These are phyloP conservation scores for Campoletis sonorensis DNA, from an alignment of 1,140 invertebrate species.

Conservation along the genomic window DNA sequence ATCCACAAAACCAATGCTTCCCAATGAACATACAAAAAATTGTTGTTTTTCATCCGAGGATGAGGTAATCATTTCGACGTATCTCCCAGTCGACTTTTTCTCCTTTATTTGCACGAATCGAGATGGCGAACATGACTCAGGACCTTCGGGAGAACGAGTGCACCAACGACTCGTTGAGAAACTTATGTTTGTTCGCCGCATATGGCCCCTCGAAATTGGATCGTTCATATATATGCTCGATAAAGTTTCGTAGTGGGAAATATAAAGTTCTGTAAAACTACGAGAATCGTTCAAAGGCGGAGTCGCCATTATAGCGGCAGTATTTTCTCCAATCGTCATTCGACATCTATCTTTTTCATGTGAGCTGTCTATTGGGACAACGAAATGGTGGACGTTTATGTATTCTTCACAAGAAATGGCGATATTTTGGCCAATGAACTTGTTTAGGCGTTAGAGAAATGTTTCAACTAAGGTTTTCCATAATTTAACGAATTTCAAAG, in stretches of 20 bases:
- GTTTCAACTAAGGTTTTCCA: no score
- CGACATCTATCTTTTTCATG: not conserved
- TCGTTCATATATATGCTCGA: conserved; percentile 2
- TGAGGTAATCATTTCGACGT: conserved; percentile 19
- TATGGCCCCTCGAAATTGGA: conserved; percentile 12
- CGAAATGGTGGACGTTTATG: not conserved
- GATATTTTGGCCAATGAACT: not conserved
- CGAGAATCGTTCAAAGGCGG: not conserved
- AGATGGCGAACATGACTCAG: not conserved
- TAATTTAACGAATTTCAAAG: no score
- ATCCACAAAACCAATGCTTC: conserved; percentile 2
- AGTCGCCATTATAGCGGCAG: not conserved
- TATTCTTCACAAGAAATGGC: not conserved
- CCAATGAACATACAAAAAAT: not conserved
- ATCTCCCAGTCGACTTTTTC: not conserved
- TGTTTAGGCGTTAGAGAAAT: not conserved
- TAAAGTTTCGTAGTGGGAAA: conserved; percentile 4
- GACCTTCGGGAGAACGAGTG: not conserved
- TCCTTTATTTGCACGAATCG: conserved; percentile 2
- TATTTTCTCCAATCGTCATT: not conserved
- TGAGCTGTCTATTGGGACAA: not conserved
- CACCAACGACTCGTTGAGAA: not conserved
- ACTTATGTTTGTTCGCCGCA: conserved; percentile 16
- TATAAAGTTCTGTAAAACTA: conserved; percentile 16
- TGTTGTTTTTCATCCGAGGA: not conserved